Evolutionary conservation across 2,888 invertebrate genomes (phyloP).

Genomic region (Meloe dianella): DNA sequence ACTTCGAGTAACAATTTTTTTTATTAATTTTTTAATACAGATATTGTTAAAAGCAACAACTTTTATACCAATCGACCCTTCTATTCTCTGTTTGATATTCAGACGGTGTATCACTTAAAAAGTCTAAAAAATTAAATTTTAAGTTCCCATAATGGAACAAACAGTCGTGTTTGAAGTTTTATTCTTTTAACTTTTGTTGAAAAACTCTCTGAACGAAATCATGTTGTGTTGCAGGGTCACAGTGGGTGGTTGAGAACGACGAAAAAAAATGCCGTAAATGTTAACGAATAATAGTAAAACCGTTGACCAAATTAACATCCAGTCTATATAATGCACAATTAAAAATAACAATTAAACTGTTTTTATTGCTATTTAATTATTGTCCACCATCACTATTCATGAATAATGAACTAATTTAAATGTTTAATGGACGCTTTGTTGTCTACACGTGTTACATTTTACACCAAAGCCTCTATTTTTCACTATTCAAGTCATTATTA

Average conservation of each 20-base stretch:
- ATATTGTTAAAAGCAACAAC: neutral
- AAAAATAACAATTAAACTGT: slow-evolving; percentile 14
- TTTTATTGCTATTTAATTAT: slow-evolving; percentile 21
- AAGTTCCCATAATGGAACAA: slow-evolving; percentile 35
- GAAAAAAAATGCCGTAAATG: slow-evolving; percentile 1
- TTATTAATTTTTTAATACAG: neutral
- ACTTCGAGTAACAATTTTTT: neutral
- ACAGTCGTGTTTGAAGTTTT: slow-evolving; percentile 35
- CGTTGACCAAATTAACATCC: neutral
- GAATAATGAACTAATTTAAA: slow-evolving; percentile 34
- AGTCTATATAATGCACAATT: slow-evolving; percentile 1
- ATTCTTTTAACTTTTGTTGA: slow-evolving; percentile 31
- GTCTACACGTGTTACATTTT: slow-evolving; percentile 16
- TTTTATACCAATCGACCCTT: slow-evolving; percentile 16
- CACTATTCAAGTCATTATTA: slow-evolving; percentile 17
- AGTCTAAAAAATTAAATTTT: slow-evolving; percentile 35
- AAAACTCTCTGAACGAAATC: slow-evolving; percentile 14
- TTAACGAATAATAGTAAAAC: neutral
- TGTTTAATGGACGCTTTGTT: slow-evolving; percentile 33
- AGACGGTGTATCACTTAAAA: slow-evolving; percentile 31
- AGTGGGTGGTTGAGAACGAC: neutral
- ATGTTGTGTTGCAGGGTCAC: neutral
- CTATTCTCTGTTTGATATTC: slow-evolving; percentile 32
- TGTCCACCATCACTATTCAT: slow-evolving; percentile 28
- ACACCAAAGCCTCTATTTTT: slow-evolving; percentile 21